Conservation (phyloP, 1,140 invertebrate genomes). For the Globodera rostochiensis region DNA sequence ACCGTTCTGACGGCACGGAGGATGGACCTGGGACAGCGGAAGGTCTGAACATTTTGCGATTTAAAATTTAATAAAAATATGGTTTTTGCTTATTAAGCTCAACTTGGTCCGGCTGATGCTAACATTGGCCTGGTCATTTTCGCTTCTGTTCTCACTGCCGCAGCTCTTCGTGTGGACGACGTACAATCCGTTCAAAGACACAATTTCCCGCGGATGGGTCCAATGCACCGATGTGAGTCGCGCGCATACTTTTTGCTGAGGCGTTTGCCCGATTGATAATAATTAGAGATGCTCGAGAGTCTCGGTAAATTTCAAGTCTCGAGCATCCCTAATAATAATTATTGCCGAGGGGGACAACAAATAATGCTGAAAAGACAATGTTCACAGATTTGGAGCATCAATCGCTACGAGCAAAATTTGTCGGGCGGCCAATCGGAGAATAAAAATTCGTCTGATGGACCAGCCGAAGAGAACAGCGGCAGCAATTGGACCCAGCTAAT, state of each 20-base stretch:
- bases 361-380: neutral
- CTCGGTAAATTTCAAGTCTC: no score
- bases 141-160: slow-evolving; percentile 44
- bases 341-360: no score
- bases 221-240: slow-evolving; percentile 56
- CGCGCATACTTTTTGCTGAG: neutral
- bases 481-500: neutral
- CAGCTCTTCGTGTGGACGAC: slow-evolving; percentile 52
- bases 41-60: slow-evolving; percentile 2
- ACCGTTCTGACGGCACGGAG: slow-evolving; percentile 55
- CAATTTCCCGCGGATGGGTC: slow-evolving; percentile 39
- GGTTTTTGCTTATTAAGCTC: slow-evolving; percentile 2
- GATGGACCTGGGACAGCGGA: slow-evolving; percentile 29
- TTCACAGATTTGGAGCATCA: slow-evolving; percentile 23
- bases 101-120: slow-evolving; percentile 29
- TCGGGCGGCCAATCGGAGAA: neutral
- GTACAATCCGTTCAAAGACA: slow-evolving; percentile 37
- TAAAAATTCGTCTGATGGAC: neutral
- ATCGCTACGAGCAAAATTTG: slow-evolving; percentile 33
- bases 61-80: neutral
- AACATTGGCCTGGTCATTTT: slow-evolving; percentile 44
- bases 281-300: no score
- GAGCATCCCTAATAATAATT: no score
- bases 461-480: neutral
- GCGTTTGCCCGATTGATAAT: no score